Conservation (phyloP, 2,797 vertebrate species). For the Falco novaeseelandiae region DNA sequence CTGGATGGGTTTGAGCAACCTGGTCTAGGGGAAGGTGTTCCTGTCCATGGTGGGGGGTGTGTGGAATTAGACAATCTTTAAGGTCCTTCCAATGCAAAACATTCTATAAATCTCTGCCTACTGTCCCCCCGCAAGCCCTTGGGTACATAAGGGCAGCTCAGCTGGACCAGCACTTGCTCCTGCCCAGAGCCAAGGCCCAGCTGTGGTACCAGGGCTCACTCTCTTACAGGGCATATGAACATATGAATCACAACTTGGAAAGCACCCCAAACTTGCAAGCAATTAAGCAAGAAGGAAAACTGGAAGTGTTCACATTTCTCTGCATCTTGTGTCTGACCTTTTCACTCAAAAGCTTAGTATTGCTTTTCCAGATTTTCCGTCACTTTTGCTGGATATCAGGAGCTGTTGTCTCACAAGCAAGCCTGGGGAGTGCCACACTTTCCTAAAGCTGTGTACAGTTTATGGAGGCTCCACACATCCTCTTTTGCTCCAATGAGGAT, state of each 20-base stretch:
- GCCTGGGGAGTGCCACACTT: background rate
- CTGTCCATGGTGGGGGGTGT: too few species aligned
- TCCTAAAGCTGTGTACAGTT: background rate
- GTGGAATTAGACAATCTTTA: too few species aligned
- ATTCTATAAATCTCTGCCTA: too few species aligned
- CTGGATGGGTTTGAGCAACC: too few species aligned
- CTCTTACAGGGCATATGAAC: background rate
- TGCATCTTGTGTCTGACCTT: background rate
- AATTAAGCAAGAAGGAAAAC: background rate
- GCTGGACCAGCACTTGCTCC: fast-evolving
- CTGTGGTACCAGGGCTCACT: background rate
- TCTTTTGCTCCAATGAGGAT: background rate
- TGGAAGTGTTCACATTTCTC: constrained; percentile 6
- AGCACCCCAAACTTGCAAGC: background rate
- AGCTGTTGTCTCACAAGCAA: background rate
- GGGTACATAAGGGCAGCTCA: background rate
- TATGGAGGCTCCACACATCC: background rate
- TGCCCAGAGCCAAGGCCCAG: background rate
- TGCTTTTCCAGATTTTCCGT: background rate
- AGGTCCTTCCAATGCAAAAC: too few species aligned
- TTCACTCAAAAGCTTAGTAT: background rate
- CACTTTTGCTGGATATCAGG: background rate
- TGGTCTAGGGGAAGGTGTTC: too few species aligned
- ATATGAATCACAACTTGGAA: background rate
- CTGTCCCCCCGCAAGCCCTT: background rate